phyloP scores from a whole-genome alignment of 2,113 vertebrate species.

The Cercopithecus mona region DNA sequence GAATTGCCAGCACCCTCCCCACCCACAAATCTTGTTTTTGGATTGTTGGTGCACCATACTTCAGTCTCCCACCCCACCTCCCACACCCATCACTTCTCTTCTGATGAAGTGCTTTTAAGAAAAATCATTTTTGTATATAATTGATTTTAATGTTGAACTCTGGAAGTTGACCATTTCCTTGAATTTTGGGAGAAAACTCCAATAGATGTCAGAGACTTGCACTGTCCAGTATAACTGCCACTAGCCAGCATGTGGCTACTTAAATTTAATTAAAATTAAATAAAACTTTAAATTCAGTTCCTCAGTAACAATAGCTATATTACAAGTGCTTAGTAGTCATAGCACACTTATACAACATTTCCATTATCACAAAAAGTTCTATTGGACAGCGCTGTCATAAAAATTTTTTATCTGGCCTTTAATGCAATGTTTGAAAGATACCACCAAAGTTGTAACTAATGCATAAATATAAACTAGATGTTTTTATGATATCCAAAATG shows the following conservation, averaged over 20 bases:
- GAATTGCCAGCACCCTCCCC: background rate
- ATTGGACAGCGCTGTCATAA: background rate
- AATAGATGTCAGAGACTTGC: background rate
- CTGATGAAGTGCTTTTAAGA: constrained; percentile 36
- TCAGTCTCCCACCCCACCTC: background rate
- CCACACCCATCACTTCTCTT: constrained; percentile 20
- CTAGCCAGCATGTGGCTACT: background rate
- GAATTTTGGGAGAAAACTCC: constrained; percentile 33
- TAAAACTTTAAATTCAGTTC: background rate
- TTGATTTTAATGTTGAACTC: constrained; percentile 43
- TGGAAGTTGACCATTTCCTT: constrained; percentile 48
- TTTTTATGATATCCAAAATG: background rate
- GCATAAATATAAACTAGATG: background rate
- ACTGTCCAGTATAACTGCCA: constrained; percentile 30
- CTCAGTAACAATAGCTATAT: background rate
- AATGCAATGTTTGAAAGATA: background rate
- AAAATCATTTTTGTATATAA: constrained; percentile 30
- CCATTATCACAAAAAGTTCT: background rate
- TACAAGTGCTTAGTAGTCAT: background rate
- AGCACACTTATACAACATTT: background rate
- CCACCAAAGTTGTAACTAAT: background rate
- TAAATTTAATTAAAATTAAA: constrained; percentile 27
- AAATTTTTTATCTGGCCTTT: background rate
- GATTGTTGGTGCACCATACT: background rate
- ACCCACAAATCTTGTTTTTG: background rate